Base-by-base conservation (phyloP, 1,140 invertebrate genomes). In the Drosophila repletoides region DNA sequence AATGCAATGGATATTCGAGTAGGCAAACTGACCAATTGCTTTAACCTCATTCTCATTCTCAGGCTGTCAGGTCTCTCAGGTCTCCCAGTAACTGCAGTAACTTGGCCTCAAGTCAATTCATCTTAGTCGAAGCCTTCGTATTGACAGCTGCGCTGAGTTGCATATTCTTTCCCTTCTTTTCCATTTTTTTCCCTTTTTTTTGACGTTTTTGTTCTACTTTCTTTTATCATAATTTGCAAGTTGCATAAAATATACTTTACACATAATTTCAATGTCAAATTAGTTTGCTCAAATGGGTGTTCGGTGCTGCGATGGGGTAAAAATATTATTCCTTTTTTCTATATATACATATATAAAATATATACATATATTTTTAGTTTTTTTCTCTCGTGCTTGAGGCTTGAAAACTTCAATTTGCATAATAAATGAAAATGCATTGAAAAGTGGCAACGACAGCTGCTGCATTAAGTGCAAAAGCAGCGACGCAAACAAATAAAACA, bases 351-450 rank as follows among this genome's bases (percentile, higher is more conserved):
- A n/a, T n/a, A n/a, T n/a, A n/a, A n/a, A n/a, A n/a, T n/a, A n/a
- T n/a, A n/a, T n/a, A n/a, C n/a, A n/a, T n/a, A n/a, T n/a, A n/a
- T n/a, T n/a, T 9, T 14, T 24, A 10, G 5, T 34, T 41, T 45
- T 59, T 52, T 61, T 51, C 14, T 49, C 29, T 38, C 26, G 1
- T 26, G 59, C 75, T 73, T 58, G 36, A 45, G 72, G 66, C 63
- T 56, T 68, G 51, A 60, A 75, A 84, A 74, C 79, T 76, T 84
- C 80, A 84, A 84, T 84, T 86, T 84, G 79, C 80, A 84, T 84
- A 84, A 84, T 84, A 84, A 86, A 84, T 84, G 79, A 84, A 84
- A 84, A 84, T 84, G 79, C 79, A 84, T 84, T 84, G 79, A 84
- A 84, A 86, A 86, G 80, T 86, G 80, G 74, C 80, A 41, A 14